Evolutionary conservation across 1,140 invertebrate species (phyloP).

Genomic region (Zaprionus vittiger): DNA sequence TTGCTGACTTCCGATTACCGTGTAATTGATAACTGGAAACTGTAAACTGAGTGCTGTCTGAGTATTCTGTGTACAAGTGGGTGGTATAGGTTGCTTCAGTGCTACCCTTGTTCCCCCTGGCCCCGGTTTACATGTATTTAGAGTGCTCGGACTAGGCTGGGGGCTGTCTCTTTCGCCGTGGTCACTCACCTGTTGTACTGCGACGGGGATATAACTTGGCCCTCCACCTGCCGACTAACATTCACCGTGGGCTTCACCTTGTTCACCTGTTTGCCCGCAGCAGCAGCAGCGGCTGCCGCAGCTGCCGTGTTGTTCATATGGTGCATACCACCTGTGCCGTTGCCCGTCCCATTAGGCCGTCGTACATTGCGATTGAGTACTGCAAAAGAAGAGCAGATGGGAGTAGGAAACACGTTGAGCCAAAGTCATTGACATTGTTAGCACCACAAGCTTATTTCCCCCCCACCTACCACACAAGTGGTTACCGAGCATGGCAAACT

Average conservation of each 20-base stretch:
- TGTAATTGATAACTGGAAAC: constrained; percentile 33
- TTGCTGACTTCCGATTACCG: constrained; percentile 18
- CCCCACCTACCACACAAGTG: not conserved
- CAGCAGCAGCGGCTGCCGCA: constrained; percentile 81
- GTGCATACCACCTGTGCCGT: constrained; percentile 86
- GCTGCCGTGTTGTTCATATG: constrained; percentile 86
- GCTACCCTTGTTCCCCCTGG: not conserved
- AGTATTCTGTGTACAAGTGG: constrained; percentile 4
- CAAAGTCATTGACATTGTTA: constrained; percentile 7
- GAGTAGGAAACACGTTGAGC: not conserved
- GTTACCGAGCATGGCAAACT: constrained; percentile 72
- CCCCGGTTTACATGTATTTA: constrained; percentile 14
- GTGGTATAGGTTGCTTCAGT: not conserved
- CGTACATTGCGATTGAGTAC: constrained; percentile 90
- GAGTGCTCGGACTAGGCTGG: constrained; percentile 17
- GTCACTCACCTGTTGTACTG: constrained; percentile 84
- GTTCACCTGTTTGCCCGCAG: constrained; percentile 92
- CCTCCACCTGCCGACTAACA: constrained; percentile 86
- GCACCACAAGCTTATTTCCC: not conserved
- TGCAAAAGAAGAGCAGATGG: constrained; percentile 81
- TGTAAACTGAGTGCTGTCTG: constrained; percentile 1
- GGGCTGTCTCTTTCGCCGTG: not conserved
- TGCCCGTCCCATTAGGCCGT: constrained; percentile 85
- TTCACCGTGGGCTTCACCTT: constrained; percentile 94
- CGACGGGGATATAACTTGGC: constrained; percentile 85